These are phyloP conservation scores for Beris chalybata DNA, from an alignment of 2,888 invertebrate species.

Conservation along the genomic window DNA sequence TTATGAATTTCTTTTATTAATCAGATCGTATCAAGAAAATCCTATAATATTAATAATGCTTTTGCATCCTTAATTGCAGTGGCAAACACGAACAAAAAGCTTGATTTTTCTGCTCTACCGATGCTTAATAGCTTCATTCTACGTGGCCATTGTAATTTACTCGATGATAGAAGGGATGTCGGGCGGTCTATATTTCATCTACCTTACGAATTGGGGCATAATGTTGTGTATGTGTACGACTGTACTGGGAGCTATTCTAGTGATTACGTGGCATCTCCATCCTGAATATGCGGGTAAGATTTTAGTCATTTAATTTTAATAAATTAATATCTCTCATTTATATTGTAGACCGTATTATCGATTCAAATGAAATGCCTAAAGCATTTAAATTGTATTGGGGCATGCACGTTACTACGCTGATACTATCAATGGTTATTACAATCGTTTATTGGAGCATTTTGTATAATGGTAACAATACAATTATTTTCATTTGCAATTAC, in stretches of 20 bases:
- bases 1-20: too few relatives aligned
- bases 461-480: constrained; percentile 45
- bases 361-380: constrained; percentile 48
- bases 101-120: constrained; percentile 51
- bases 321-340: neutral
- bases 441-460: constrained; percentile 70
- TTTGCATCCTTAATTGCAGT: constrained; percentile 45
- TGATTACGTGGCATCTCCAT: constrained; percentile 53
- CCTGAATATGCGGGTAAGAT: constrained; percentile 52
- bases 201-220: constrained; percentile 56
- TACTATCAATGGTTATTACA: constrained; percentile 70
- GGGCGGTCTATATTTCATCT: constrained; percentile 51
- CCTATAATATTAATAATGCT: too few relatives aligned
- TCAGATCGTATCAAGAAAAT: too few relatives aligned
- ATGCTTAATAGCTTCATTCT: constrained; percentile 53
- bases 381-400: constrained; percentile 68
- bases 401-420: constrained; percentile 66
- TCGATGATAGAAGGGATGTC: constrained; percentile 48
- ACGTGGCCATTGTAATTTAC: constrained; percentile 49
- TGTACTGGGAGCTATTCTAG: constrained; percentile 50
- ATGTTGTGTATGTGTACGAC: constrained; percentile 53
- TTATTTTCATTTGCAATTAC: neutral
- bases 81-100: constrained; percentile 54
- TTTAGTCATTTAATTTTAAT: neutral
- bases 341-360: constrained; percentile 49